Evolutionary conservation across 2,888 invertebrate species (phyloP), one percentile per base, ranked within the genome.

Genomic region (Microctonus brassicae): DNA sequence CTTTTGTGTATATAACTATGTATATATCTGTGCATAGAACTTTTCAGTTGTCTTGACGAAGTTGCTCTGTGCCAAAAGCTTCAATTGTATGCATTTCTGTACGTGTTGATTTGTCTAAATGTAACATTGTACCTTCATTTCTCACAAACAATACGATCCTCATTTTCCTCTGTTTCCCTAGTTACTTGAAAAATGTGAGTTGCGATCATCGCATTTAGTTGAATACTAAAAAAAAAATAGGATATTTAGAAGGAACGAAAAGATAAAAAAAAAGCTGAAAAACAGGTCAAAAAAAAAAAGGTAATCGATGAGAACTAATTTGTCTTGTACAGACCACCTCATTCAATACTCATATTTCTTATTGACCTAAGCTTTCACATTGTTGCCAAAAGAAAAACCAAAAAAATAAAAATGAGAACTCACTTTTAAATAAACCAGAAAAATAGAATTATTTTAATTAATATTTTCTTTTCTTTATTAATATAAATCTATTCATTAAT

Each of bases 41-140:
- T 67, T 72, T 72, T 42, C 62, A 47, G 67, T 57, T 72, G 71
- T 67, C 71, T 72, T 67, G 61, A 63, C 39, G 67, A 57, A 67
- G 57, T 26, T 42, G 20, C 29, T 20, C 20, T 53, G 17, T 24
- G 17, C 22, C 17, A 10, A 53, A 53, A 11, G 52, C 20, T 33
- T 24, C 9, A 26, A 62, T 47, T 47, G 17, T 47, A 29, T 29
- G 7, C 4, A 29, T 29, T 29, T 29, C 7, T 29, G 3, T 29
- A 29, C 7, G 7, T 29, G 29, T 29, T 29, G n/a, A n/a, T n/a
- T n/a, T n/a, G n/a, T n/a, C n/a, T n/a, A n/a, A n/a, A n/a, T 39
- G n/a, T 39, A n/a, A 39, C 39, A 39, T 39, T n/a, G 13, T 39
- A 39, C 11, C 39, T 39, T 39, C 39, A 39, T 39, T 39, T 39